Evolutionary conservation across 2,113 vertebrate species (phyloP), one percentile per base, ranked within the genome.

Genomic region (Chaenocephalus aceratus): DNA sequence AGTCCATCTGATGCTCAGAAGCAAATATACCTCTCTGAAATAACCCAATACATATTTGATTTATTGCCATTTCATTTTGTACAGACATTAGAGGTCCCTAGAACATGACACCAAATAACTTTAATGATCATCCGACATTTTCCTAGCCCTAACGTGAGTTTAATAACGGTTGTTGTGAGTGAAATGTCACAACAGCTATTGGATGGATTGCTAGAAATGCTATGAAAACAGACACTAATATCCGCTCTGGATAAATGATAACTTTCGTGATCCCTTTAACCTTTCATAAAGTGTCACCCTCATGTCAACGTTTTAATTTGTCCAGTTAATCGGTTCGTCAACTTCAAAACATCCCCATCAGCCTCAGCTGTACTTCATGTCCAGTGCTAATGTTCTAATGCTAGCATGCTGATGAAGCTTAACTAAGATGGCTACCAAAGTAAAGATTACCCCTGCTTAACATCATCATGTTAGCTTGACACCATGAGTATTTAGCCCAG

Each of bases 1-100:
- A 67, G 58, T 74, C 75, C 68, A 72, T 82, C 64, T 73, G 72
- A 73, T 36, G 51, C 73, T 26, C 53, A 54, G 36, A 77, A 85
- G 83, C 74, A 83, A 83, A 73, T 56, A 79, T n/a, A 73, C 57
- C 71, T 49, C 14, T 30, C 45, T 14, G 5, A 51, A 44, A 57
- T n/a, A 75, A 70, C 52, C 69, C 48, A 71, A 23, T 18, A 70
- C 30, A n/a, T 51, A 34, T 9, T 36, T 8, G 44, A 54, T 51
- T 10, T 2, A 75, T 62, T 36, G 4, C 14, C 46, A 44, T 60
- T 30, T 23, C 52, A 53, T 12, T 61, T 58, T 48, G 54, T 10
- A 45, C 23, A 46, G 44, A 12, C 9, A 65, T 57, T 58, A 18
- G 46, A 44, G n/a, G 6, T 57, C 13, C 3, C 3, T 5, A 49